Conservation (phyloP, 2,113 vertebrate genomes). For the Pardalotus punctatus region DNA sequence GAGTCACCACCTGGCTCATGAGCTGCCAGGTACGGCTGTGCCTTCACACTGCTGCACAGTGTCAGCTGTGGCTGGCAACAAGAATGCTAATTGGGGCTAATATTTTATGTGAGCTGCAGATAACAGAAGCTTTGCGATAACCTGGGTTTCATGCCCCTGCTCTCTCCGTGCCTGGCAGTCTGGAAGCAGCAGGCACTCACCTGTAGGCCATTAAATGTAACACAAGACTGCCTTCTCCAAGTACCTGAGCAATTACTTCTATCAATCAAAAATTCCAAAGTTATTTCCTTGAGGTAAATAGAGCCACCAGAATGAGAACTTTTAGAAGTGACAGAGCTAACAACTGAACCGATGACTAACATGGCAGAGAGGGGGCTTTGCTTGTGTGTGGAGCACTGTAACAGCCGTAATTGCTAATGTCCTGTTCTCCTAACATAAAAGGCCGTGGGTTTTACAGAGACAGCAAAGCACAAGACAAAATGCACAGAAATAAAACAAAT, state of each 20-base stretch:
- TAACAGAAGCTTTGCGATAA: not conserved
- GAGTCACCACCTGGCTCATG: not conserved
- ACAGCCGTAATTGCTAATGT: not conserved
- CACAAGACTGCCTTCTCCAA: not conserved
- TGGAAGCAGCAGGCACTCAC: not conserved
- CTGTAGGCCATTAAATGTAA: not conserved
- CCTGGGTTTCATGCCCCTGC: not conserved
- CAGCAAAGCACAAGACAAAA: constrained; percentile 44
- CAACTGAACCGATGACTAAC: not conserved
- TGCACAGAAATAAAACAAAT: constrained; percentile 57
- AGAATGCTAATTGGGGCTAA: not conserved
- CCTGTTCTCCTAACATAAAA: constrained; percentile 43
- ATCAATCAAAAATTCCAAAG: not conserved
- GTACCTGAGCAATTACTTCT: not conserved
- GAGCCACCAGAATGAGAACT: not conserved
- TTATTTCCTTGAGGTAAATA: not conserved
- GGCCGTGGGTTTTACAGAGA: not conserved
- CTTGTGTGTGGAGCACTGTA: not conserved
- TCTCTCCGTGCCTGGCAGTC: not conserved
- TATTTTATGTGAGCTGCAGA: not conserved
- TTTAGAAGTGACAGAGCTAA: not conserved
- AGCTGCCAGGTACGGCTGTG: not conserved
- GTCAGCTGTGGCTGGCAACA: not conserved
- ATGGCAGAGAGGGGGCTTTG: not conserved
- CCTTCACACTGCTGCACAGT: not conserved